Base-by-base conservation (phyloP, 1,140 invertebrate species). In the Pentalonia nigronervosa region DNA sequence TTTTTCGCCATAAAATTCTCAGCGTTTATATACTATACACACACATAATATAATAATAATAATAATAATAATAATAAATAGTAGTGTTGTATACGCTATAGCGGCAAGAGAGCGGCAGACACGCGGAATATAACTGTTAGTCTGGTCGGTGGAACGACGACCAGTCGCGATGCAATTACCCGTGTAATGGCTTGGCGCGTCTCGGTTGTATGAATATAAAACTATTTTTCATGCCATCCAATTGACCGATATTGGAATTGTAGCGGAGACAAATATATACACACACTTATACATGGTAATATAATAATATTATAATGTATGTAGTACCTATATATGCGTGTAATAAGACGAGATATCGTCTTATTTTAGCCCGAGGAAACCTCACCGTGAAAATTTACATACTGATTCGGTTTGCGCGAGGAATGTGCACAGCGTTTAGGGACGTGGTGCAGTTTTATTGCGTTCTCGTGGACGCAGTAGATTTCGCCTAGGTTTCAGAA, bases 201-300 rank as follows among this genome's bases (percentile, higher is more conserved):
- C 53, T 90, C 53, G 88, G 36, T 45, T 34, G 53, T 60, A 60
- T 25, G 88, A 90, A 45, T 45, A 90, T 45, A 67, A 67, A 41
- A 36, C 41, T 67, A 45, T 67, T 90, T 90, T 90, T 67, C 89
- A 67, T 90, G 53, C 89, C 89, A 25, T 90, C 56, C 89, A 67
- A 60, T 90, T 90, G 89, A 90, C 89, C 89, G 89, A 90, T 90
- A 90, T 90, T 67, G 89, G 53, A 67, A 90, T 67, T 47, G 36
- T 41, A 30, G 9, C 34, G 53, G 25, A 67, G 88, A 90, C 89
- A 45, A 89, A 56, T 36, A 89, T 17, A 67, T 36, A 50, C 34
- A n/a, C 50, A 34, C 30, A 34, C 21, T 30, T 88, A 50, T 53
- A 88, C 8, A 86, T 47, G 45, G 25, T 83, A 83, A 83, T 83